Percentiles rank a stretch among this genome's conserved stretches.
Evolutionary conservation across 2,888 invertebrate species (phyloP).

Genomic region (Nipponacmea schrenckii): DNA sequence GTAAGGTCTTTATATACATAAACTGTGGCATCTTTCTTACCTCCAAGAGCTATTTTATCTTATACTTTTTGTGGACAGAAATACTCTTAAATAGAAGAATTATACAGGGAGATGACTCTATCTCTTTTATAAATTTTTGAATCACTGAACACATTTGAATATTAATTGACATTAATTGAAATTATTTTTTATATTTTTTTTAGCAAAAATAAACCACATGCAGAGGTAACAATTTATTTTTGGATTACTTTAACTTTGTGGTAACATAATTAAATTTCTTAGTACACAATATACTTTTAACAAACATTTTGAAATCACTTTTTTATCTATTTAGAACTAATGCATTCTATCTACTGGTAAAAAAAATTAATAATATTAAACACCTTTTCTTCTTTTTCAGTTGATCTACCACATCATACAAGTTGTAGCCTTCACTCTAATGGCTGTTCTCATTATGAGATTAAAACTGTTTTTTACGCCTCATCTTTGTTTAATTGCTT

Average conservation of each 20-base stretch:
- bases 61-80: no score
- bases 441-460: slow-evolving; percentile 83
- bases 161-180: no score
- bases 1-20: no score
- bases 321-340: neutral
- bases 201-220: slow-evolving; percentile 47
- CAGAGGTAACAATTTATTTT: slow-evolving; percentile 42
- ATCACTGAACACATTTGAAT: no score
- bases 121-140: no score
- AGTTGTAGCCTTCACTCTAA: slow-evolving; percentile 76
- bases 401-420: slow-evolving; percentile 78
- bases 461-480: slow-evolving; percentile 82
- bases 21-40: no score
- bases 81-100: no score
- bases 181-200: slow-evolving; percentile 14
- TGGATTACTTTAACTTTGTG: neutral
- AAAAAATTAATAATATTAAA: neutral
- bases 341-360: neutral
- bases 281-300: neutral
- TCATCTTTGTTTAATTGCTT: slow-evolving; percentile 80
- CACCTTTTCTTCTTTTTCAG: slow-evolving; percentile 43
- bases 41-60: no score
- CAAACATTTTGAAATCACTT: neutral
- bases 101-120: no score
- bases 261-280: no score